These are phyloP conservation scores for Meloe dianella DNA, from an alignment of 2,888 invertebrate species.

Conservation along the genomic window DNA sequence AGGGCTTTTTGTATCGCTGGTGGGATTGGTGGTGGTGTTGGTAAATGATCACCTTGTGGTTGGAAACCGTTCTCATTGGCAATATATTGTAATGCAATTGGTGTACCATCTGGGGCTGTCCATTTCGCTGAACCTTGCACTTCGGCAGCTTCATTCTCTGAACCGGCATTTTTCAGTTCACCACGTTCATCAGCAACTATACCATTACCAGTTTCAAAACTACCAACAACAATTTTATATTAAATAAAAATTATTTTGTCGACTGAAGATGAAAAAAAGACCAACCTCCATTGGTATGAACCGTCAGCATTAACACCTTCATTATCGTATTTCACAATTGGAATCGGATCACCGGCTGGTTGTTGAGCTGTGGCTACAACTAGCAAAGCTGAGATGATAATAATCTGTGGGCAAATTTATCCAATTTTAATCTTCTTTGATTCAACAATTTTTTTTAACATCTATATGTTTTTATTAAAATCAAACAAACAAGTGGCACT, in stretches of 20 bases:
- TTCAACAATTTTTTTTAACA: no score
- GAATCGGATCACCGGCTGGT: conserved; percentile 61
- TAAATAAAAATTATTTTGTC: neutral
- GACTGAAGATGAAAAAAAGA: neutral
- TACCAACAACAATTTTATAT: no score
- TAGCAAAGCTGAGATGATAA: conserved; percentile 24
- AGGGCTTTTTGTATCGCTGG: conserved; percentile 73
- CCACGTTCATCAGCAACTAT: conserved; percentile 71
- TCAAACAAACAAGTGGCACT: neutral
- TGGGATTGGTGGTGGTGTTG: conserved; percentile 81
- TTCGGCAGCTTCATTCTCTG: conserved; percentile 57
- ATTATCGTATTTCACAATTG: conserved; percentile 66
- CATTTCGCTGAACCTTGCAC: conserved; percentile 72
- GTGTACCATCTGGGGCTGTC: conserved; percentile 71
- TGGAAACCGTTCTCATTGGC: conserved; percentile 76
- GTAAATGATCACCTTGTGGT: conserved; percentile 75
- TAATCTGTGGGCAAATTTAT: conserved; percentile 24
- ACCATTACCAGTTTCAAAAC: conserved; percentile 77
- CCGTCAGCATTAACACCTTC: conserved; percentile 70
- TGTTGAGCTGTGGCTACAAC: conserved; percentile 25
- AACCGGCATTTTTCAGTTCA: conserved; percentile 56
- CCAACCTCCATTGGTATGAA: conserved; percentile 65
- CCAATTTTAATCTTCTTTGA: neutral
- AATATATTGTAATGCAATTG: conserved; percentile 68
- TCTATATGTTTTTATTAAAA: no score